phyloP scores from a whole-genome alignment of 2,113 vertebrate species.

The Garra rufa region DNA sequence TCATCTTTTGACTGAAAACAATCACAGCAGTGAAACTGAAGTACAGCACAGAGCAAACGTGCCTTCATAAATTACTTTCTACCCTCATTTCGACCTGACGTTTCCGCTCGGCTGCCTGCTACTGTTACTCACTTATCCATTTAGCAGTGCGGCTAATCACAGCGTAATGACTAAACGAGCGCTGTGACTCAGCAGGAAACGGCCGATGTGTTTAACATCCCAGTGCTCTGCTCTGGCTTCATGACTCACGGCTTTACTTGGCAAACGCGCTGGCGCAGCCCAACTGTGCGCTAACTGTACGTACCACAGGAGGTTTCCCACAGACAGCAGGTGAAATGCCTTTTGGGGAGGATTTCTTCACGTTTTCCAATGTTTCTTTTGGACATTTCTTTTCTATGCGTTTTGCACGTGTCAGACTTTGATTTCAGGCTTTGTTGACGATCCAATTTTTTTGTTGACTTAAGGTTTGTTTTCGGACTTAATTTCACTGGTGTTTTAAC shows the following conservation, averaged over 20 bases:
- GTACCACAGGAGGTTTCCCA: slow-evolving; percentile 28
- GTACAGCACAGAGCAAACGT: not conserved
- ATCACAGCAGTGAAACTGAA: not conserved
- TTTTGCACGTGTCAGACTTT: not conserved
- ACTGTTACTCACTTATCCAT: slow-evolving; percentile 62
- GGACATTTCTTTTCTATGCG: not conserved
- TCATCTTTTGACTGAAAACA: not conserved
- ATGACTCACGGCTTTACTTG: slow-evolving; percentile 65
- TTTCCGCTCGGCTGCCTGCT: not conserved
- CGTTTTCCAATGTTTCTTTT: slow-evolving; percentile 15
- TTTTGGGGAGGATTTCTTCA: not conserved
- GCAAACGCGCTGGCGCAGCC: slow-evolving; percentile 5
- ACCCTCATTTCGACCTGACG: not conserved
- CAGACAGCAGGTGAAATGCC: slow-evolving; percentile 21
- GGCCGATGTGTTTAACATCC: slow-evolving; percentile 72
- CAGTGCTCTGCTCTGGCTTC: slow-evolving; percentile 54
- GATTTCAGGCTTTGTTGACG: not conserved
- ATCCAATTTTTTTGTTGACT: not conserved
- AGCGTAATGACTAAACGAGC: slow-evolving; percentile 71
- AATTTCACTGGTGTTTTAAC: not conserved
- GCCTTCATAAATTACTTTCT: not conserved
- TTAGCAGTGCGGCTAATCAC: slow-evolving; percentile 71
- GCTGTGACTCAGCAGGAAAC: slow-evolving; percentile 74
- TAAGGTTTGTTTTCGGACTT: not conserved
- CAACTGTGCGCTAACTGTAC: slow-evolving; percentile 37